Evolutionary conservation across 2,888 invertebrate genomes (phyloP).

Genomic region (Drosophila anomelani): DNA sequence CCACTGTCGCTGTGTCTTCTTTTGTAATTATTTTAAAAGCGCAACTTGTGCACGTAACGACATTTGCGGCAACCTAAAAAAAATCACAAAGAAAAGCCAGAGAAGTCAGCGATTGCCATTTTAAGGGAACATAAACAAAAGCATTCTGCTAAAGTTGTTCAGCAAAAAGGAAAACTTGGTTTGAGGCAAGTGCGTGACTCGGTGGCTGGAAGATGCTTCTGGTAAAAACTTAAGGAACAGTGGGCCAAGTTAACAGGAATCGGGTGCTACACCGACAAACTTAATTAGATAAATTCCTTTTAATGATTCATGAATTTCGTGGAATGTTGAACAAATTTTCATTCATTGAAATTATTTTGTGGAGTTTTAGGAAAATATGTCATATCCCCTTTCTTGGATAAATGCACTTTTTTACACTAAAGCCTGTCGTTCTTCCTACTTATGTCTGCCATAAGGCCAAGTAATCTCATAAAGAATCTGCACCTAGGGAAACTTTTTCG

Average conservation of each 20-base stretch:
- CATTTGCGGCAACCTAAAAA: constrained; percentile 68
- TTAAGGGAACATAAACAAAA: constrained; percentile 72
- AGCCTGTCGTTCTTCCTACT: not conserved
- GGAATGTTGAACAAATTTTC: constrained; percentile 24
- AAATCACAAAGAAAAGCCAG: constrained; percentile 23
- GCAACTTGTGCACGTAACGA: constrained; percentile 79
- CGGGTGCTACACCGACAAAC: not conserved
- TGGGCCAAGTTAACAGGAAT: constrained; percentile 3
- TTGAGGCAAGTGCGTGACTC: constrained; percentile 40
- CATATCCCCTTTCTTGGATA: no score
- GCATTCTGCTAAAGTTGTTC: constrained; percentile 43
- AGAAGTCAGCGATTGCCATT: constrained; percentile 68
- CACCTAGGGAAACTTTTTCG: constrained; percentile 63
- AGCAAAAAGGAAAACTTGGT: constrained; percentile 14
- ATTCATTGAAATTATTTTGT: constrained; percentile 24
- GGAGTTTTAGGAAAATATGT: not conserved
- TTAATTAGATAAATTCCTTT: constrained; percentile 40
- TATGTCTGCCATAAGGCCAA: constrained; percentile 7
- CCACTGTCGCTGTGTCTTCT: constrained; percentile 21
- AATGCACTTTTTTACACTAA: constrained; percentile 13
- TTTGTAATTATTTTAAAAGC: constrained; percentile 80
- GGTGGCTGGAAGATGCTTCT: constrained; percentile 3
- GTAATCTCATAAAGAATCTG: constrained; percentile 63
- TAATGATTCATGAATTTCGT: constrained; percentile 33
- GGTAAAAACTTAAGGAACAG: constrained; percentile 21